Percentiles rank a stretch among this genome's conserved stretches.
These are phyloP conservation scores for Poecilia gillii DNA, from an alignment of 2,797 vertebrate species.

Conservation along the genomic window DNA sequence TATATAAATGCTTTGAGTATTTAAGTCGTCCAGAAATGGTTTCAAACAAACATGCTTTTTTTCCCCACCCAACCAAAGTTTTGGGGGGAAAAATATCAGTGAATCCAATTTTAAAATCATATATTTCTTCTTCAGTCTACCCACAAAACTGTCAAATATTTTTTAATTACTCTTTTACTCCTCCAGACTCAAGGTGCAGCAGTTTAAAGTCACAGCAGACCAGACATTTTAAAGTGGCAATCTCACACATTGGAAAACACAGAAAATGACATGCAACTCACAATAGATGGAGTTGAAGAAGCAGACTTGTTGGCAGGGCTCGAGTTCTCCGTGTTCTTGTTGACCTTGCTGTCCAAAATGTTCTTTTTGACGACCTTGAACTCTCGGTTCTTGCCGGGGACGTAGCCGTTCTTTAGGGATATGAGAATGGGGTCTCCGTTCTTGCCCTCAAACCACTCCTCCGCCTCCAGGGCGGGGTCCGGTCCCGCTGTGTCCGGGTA, in stretches of 20 bases:
- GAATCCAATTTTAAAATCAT: not conserved
- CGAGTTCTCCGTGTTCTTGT: constrained; percentile 89
- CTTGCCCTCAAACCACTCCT: constrained; percentile 96
- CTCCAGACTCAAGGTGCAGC: not conserved
- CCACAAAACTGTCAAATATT: not conserved
- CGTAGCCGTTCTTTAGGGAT: constrained; percentile 94
- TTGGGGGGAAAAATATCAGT: no score
- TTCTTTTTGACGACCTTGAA: constrained; percentile 97
- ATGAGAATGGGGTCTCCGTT: constrained; percentile 92
- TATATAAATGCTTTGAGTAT: not conserved
- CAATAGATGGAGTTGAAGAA: constrained; percentile 80
- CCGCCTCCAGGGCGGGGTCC: constrained; percentile 90
- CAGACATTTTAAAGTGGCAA: not conserved
- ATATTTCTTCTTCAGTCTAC: not conserved
- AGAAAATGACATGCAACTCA: constrained; percentile 61
- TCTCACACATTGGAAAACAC: not conserved
- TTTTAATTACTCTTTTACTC: not conserved
- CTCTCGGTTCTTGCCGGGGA: constrained; percentile 92
- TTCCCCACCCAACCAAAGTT: no score
- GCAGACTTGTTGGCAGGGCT: constrained; percentile 82
- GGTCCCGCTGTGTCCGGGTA: constrained; percentile 96
- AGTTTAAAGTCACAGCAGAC: not conserved
- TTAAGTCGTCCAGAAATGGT: not conserved
- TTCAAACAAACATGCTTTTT: not conserved
- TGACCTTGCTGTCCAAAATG: constrained; percentile 89